A percentile compares a stretch with the other conserved stretches of the same genome.
These are phyloP conservation scores for Spilarctia lutea DNA, from an alignment of 2,888 invertebrate species.

Conservation along the genomic window DNA sequence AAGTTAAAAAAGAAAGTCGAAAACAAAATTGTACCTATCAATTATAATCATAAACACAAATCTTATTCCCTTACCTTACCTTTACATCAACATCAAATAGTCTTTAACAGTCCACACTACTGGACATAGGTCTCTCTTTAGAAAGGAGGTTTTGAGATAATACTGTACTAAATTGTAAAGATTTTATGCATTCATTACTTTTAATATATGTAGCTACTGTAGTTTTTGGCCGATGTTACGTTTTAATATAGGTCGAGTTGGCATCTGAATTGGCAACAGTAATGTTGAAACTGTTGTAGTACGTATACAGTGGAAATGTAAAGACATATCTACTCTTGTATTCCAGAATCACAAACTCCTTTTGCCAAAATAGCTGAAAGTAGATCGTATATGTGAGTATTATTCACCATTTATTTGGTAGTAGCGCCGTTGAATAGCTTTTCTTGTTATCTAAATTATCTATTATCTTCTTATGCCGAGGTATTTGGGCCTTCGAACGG, in stretches of 20 bases:
- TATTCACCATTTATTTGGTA: slow-evolving; percentile 69
- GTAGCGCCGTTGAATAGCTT: slow-evolving; percentile 63
- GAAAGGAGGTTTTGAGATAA: slow-evolving; percentile 20
- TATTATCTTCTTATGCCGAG: slow-evolving; percentile 64
- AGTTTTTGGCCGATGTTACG: slow-evolving; percentile 78
- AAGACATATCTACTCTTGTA: slow-evolving; percentile 49
- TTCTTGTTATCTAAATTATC: slow-evolving; percentile 80
- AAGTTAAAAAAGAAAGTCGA: slow-evolving; percentile 65
- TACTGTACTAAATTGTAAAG: slow-evolving; percentile 66
- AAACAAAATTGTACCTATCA: slow-evolving; percentile 60
- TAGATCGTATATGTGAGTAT: slow-evolving; percentile 62
- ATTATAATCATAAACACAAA: slow-evolving; percentile 56
- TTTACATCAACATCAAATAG: no score
- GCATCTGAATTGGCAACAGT: slow-evolving; percentile 68
- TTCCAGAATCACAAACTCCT: slow-evolving; percentile 28
- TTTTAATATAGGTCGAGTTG: slow-evolving; percentile 75
- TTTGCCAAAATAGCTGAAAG: slow-evolving; percentile 33
- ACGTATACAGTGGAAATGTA: slow-evolving; percentile 64
- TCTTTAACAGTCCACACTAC: no score
- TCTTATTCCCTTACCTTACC: slow-evolving; percentile 61
- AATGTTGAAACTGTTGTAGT: slow-evolving; percentile 54
- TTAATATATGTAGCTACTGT: slow-evolving; percentile 62
- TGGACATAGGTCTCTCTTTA: no score
- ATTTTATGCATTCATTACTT: slow-evolving; percentile 65
- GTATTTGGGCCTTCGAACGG: slow-evolving; percentile 55